Conservation (phyloP, 2,888 invertebrate genomes). For the Drosophila pegasa region DNA sequence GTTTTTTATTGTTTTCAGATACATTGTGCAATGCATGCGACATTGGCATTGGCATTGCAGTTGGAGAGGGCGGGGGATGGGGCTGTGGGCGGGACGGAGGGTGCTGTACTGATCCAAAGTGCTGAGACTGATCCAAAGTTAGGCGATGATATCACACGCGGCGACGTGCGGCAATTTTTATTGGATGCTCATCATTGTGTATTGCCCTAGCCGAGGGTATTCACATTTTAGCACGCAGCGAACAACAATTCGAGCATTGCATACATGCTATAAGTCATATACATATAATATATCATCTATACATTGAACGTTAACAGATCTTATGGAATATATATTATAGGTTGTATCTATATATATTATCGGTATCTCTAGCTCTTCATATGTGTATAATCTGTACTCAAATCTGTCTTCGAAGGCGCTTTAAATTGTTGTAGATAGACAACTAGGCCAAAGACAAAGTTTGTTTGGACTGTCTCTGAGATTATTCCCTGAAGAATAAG, state of each 20-base stretch:
- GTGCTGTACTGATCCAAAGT: neutral
- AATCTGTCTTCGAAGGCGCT: neutral
- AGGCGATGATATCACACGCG: constrained; percentile 68
- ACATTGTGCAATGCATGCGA: constrained; percentile 41
- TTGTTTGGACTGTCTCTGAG: neutral
- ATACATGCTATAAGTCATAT: too few relatives aligned
- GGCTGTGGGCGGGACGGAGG: neutral
- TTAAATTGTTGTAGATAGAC: neutral
- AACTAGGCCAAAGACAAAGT: neutral
- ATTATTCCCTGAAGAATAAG: neutral
- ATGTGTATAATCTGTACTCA: too few relatives aligned
- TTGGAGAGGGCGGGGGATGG: constrained; percentile 1
- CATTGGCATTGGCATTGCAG: constrained; percentile 54
- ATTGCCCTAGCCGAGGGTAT: constrained; percentile 1
- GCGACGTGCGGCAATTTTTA: constrained; percentile 71
- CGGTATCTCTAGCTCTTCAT: too few relatives aligned
- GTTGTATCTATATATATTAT: neutral
- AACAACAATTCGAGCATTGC: neutral
- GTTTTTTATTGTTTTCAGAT: constrained; percentile 23
- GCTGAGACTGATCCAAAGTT: constrained; percentile 49
- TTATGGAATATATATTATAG: neutral
- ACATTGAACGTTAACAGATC: too few relatives aligned
- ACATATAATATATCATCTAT: neutral
- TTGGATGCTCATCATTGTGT: constrained; percentile 66
- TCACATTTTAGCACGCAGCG: neutral